Base-by-base conservation (phyloP, 2,113 vertebrate species). In the Siniperca chuatsi region DNA sequence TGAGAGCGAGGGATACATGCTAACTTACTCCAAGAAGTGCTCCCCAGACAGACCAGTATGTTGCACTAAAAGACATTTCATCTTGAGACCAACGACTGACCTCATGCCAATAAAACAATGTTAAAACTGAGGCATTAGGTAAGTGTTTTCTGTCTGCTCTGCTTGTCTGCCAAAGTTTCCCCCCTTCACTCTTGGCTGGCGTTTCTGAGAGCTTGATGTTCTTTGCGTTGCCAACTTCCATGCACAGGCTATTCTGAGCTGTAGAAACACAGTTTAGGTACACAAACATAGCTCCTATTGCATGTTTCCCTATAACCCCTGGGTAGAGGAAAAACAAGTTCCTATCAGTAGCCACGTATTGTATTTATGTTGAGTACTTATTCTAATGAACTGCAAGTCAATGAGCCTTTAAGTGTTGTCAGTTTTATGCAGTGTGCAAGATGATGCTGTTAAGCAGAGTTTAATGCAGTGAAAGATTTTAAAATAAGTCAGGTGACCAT, bases 91-190 rank as follows among this genome's bases (percentile, higher is more conserved):
- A 87, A 84, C 68, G 46, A 35, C 75, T 83, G 78, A 91, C 81
- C 86, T 85, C 65, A 67, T 89, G 81, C 79, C 88, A 82, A 81
- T 90, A 79, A 85, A 85, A 87, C 84, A 90, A 86, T 75, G 74
- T 87, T 84, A 75, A 87, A 81, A 60, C 67, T 10, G 50, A 85
- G 55, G 85, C 87, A 91, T 91, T 89, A 85, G 69, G 86, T 78
- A 90, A 91, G 90, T 92, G 89, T 87, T 92, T 89, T 84, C 83
- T 70, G 69, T 91, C 89, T 88, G 71, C 72, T 86, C 58, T 81
- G 75, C 74, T 73, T 8, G 40, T 67, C 78, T 89, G 90, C 88
- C 93, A 92, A 87, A 71, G 54, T 75, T 65, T 50, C 68, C 73
- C 66, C 11, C 52, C 55, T 83, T 83, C 74, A 85, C 67, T 88